These are phyloP conservation scores for Saccostrea echinata DNA, from an alignment of 1,140 invertebrate genomes.

Conservation along the genomic window DNA sequence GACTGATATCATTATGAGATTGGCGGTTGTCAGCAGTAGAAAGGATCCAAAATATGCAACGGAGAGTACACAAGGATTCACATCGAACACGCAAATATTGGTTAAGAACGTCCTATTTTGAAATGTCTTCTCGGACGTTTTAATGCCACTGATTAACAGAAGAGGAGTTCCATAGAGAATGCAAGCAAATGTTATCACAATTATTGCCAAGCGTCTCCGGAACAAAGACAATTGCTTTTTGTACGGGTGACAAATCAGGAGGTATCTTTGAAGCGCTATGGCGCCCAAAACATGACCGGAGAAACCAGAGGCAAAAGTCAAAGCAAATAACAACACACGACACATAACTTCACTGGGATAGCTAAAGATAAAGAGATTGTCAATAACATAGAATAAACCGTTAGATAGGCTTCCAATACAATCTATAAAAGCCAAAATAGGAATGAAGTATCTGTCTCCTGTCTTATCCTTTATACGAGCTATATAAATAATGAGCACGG, in stretches of 20 bases:
- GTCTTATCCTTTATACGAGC: background rate
- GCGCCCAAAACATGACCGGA: conserved; percentile 4
- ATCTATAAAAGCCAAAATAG: background rate
- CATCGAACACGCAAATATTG: conserved; percentile 13
- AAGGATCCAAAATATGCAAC: conserved; percentile 10
- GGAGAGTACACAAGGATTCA: background rate
- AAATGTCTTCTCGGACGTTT: conserved; percentile 18
- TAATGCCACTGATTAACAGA: background rate
- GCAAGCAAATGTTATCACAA: conserved; percentile 29
- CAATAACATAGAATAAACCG: conserved; percentile 6
- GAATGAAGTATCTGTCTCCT: conserved; percentile 11
- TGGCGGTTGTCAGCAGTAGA: background rate
- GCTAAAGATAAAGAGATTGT: background rate
- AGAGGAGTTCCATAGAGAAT: background rate
- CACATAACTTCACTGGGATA: conserved; percentile 18
- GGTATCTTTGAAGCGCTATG: conserved; percentile 15
- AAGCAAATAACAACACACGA: background rate
- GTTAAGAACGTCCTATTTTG: background rate
- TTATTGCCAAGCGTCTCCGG: background rate
- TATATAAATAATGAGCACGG: background rate
- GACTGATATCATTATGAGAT: background rate
- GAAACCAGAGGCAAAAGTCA: conserved; percentile 11
- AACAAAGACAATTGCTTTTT: background rate
- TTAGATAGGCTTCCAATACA: conserved; percentile 2
- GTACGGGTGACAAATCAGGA: background rate